These are phyloP conservation scores for Coelopa frigida DNA, from an alignment of 1,140 invertebrate genomes.

Conservation along the genomic window DNA sequence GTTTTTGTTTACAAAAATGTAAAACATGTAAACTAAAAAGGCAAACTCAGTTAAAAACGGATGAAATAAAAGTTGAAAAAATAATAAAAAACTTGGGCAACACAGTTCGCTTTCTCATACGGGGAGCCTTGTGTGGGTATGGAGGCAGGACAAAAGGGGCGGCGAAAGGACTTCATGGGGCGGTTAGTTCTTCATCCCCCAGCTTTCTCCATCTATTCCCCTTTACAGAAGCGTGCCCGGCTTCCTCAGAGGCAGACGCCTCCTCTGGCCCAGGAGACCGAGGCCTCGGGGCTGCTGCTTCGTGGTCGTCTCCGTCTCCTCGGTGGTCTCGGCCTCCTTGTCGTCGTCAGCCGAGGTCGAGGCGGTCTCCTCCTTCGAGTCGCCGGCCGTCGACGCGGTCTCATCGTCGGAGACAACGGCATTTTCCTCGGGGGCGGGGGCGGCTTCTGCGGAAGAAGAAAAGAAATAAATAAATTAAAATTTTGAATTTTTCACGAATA, in stretches of 20 bases:
- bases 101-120: too few species aligned
- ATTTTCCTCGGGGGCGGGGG: slow-evolving; percentile 9
- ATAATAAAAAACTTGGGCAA: too few species aligned
- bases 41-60: too few species aligned
- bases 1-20: too few species aligned
- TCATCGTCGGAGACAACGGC: slow-evolving; percentile 41
- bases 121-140: too few species aligned
- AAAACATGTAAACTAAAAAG: too few species aligned
- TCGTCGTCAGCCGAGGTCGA: slow-evolving; percentile 15
- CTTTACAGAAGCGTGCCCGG: slow-evolving; percentile 49
- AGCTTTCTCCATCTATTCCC: too few species aligned
- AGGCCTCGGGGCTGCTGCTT: slow-evolving; percentile 51
- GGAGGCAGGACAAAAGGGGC: too few species aligned
- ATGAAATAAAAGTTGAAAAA: too few species aligned
- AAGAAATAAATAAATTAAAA: neutral
- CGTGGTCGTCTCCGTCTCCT: slow-evolving; percentile 44
- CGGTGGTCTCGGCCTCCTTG: slow-evolving; percentile 43
- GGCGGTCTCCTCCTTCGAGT: slow-evolving; percentile 22
- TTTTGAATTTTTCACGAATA: neutral
- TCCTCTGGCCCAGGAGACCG: slow-evolving; percentile 52
- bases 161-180: too few species aligned
- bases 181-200: too few species aligned
- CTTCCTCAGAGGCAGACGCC: slow-evolving; percentile 51
- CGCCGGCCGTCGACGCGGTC: slow-evolving; percentile 30
- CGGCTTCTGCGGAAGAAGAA: slow-evolving; percentile 21